Evolutionary conservation across 2,113 vertebrate genomes (phyloP), one percentile per base, ranked within the genome.

Genomic region (Megaceryle torquata): DNA sequence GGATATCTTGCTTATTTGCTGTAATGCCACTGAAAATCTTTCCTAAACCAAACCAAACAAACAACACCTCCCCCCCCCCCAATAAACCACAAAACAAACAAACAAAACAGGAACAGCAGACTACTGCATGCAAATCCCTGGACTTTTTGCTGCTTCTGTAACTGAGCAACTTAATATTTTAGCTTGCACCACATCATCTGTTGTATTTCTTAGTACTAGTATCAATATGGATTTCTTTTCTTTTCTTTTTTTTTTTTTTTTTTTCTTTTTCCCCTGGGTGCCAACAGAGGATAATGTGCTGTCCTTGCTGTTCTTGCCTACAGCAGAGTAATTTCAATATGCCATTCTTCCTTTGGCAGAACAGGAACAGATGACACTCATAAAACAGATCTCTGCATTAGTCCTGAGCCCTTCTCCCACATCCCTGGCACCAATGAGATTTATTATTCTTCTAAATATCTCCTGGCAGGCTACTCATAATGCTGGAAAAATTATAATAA

Each of bases 311-410:
- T 4, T 95, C 69, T 96, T 96, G 93, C 96, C 96, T 96, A 71
- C 67, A 95, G 95, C 93, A 91, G 69, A 94, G 83, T 84, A 90
- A 94, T 97, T 95, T 97, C 91, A 96, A 94, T 91, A 91, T 94
- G 93, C 92, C 82, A 61, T 89, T 96, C 74, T 86, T 97, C 67
- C 89, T 93, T 94, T 92, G 91, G 79, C 95, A 94, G 94, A 94
- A 82, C 77, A 84, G 76, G 76, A 93, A 82, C 78, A 94, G 92
- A 94, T 94, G 92, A 96, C 84, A 90, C 82, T 89, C 88, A 79
- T 94, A 94, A 96, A 96, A 68, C 54, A 90, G 79, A 95, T 94
- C 82, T 88, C 81, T 81, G 72, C n/a, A 57, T 89, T 91, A 92
- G 86, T 96, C 91, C 87, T 91, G 43, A 91, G 84, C 89, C 82